Evolutionary conservation across 1,140 invertebrate genomes (phyloP), one percentile per base, ranked within the genome.

Genomic region (Drosophila sucinea): DNA sequence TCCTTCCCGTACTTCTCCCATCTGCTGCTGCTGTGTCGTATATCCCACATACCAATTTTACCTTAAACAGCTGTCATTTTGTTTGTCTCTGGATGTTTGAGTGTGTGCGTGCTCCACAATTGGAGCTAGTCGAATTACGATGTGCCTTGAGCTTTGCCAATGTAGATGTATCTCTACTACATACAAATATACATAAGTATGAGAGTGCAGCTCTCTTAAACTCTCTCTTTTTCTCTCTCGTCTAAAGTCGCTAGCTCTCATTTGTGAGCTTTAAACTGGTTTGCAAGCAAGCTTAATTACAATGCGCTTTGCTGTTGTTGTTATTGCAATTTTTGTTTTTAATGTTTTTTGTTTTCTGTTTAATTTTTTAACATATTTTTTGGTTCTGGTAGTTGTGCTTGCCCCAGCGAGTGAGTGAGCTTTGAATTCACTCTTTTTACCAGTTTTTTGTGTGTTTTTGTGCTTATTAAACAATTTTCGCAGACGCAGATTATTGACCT

Each of bases 61-160:
- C 74, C 77, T 79, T 81, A 81, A 89, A 89, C 84, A 89, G 84
- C 84, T 89, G 84, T 87, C 84, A 87, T 61, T 73, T 80, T 64
- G 68, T 57, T 68, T 70, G 68, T 75, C 27, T 56, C 23, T 44
- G 60, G 35, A 40, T 58, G 57, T 57, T 40, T 58, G 44, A 27
- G 61, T 68, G 40, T 70, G 54, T 35, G 62, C 67, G 54, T 75
- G 69, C 77, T 79, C 75, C 70, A 78, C 64, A 79, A 79, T 78
- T 78, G 77, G 75, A 78, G 77, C 69, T 61, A 68, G 61, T 66
- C 23, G 44, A 71, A 78, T 67, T 78, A 78, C 51, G 44, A 51
- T 51, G 74, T 58, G 68, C 51, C 56, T 58, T 58, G 56, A 38
- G 33, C 33, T 35, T 38, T 56, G 54, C 54, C 10, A 56, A 56